These are phyloP conservation scores for Geococcyx californianus DNA, from an alignment of 2,113 vertebrate species.

Conservation along the genomic window DNA sequence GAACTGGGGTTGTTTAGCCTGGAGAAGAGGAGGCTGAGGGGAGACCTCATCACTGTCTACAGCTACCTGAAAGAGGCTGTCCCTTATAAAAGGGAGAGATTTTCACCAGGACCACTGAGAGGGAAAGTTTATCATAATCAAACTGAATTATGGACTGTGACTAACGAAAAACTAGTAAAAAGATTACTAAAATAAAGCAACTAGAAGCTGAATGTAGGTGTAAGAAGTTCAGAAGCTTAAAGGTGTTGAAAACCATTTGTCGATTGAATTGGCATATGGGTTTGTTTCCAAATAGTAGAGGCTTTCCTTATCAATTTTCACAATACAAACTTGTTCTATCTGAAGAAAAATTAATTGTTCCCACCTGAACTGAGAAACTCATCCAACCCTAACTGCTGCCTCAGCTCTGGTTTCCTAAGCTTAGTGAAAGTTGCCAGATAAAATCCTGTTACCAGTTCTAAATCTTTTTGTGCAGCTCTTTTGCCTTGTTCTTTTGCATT, in stretches of 20 bases:
- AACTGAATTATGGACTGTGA: background rate
- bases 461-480: background rate
- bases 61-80: too few relatives aligned
- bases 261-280: rapidly evolving
- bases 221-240: background rate
- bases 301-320: background rate
- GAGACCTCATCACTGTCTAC: too few relatives aligned
- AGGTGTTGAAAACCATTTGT: background rate
- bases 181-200: background rate
- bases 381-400: background rate
- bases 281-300: background rate
- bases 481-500: background rate
- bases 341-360: background rate
- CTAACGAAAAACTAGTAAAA: background rate
- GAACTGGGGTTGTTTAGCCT: too few relatives aligned
- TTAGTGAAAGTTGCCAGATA: background rate
- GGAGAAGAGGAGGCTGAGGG: too few relatives aligned
- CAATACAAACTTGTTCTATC: rapidly evolving
- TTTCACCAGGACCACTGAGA: background rate
- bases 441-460: background rate
- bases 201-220: background rate
- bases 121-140: background rate
- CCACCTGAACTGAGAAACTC: background rate
- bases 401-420: background rate
- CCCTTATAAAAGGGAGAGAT: background rate